Evolutionary conservation across 2,797 vertebrate genomes (phyloP).

Genomic region (Thaleichthys pacificus): DNA sequence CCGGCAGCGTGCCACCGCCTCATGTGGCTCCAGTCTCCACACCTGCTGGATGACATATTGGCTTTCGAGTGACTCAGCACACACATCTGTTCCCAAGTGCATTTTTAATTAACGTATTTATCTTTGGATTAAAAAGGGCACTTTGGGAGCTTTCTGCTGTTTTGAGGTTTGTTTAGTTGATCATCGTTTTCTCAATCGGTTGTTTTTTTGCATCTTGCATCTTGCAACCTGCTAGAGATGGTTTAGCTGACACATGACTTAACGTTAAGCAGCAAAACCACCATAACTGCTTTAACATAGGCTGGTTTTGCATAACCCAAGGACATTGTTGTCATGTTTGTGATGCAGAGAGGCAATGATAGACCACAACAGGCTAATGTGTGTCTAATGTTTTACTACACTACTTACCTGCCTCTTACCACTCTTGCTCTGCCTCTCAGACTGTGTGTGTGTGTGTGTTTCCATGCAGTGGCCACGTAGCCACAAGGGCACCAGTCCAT

Average conservation of each 20-base stretch:
- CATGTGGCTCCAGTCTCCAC: neutral
- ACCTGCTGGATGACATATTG: neutral
- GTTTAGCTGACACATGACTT: too few relatives aligned
- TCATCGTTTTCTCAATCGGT: neutral
- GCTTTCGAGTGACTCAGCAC: neutral
- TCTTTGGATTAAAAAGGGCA: neutral
- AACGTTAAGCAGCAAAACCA: too few relatives aligned
- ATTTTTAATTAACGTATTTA: neutral
- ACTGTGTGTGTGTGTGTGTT: neutral
- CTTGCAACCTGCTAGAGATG: neutral
- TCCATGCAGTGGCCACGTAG: slow-evolving; percentile 3
- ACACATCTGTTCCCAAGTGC: neutral
- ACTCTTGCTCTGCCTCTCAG: neutral
- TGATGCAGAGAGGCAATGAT: neutral
- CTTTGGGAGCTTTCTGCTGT: neutral
- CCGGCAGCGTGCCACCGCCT: neutral
- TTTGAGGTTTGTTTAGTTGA: neutral
- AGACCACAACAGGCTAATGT: neutral
- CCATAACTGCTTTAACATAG: too few relatives aligned
- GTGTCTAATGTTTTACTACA: too few relatives aligned
- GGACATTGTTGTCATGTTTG: neutral
- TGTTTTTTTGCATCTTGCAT: too few relatives aligned
- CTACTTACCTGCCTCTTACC: too few relatives aligned
- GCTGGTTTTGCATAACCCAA: too few relatives aligned
- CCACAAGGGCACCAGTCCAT: slow-evolving; percentile 23